Base-by-base conservation (phyloP, 2,888 invertebrate species). In the Coelinius sp. region DNA sequence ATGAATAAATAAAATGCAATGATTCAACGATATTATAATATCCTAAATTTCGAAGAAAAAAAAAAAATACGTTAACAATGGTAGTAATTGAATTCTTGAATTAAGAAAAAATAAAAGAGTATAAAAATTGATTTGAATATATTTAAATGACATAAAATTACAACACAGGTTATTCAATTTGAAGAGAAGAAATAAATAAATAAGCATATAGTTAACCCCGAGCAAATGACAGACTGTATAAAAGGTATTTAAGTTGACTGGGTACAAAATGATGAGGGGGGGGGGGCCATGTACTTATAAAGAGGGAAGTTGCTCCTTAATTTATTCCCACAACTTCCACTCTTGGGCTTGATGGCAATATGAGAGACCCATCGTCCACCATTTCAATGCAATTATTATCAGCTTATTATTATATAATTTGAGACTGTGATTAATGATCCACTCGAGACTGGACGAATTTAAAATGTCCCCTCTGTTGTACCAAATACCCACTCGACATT, bases 371-470 rank as follows among this genome's bases (percentile, higher is more conserved):
- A 17, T 44, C 44, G 12, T 85, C 83, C 82, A 85, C 79, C 81
- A 78, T 81, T 38, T 12, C 82, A 82, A 84, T 85, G 85, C 85
- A 86, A 86, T 86, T 86, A 86, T 86, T 86, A 86, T 84, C 83
- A 83, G 84, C 86, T 86, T 85, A 86, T 86, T 86, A 86, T 86
- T 86, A 85, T 85, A 86, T 86, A 86, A 86, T 86, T 86, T 85
- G 80, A 81, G 79, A 77, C 84, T 78, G 79, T 80, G 79, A 83
- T 82, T 86, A 86, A 86, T 86, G 84, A 41, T 12, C 6, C 85
- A 85, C 86, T 86, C 82, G 86, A 86, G 86, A 86, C 86, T 82
- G 82, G 78, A 22, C 20, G 8, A 56, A 14, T 56, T 27, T n/a
- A 27, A 56, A 44, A 27, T 56, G 25, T 14, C 27, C 27, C 59